These are phyloP conservation scores for Arge pagana DNA, from an alignment of 2,888 invertebrate species.

Conservation along the genomic window DNA sequence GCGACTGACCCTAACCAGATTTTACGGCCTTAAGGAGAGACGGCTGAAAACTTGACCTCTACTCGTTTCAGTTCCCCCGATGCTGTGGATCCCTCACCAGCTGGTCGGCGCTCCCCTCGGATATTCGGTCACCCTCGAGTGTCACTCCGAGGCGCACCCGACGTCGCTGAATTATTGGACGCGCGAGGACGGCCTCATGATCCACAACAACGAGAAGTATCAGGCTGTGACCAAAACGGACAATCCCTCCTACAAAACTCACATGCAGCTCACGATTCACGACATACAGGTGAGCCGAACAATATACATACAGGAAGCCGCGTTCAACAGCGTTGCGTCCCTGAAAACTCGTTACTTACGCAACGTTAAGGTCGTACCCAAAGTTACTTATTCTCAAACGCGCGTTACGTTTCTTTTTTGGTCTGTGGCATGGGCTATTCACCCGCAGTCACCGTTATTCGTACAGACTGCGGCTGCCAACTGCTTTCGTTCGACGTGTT, in stretches of 20 bases:
- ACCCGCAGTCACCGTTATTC: too few relatives aligned
- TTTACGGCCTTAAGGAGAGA: too few relatives aligned
- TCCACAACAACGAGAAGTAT: constrained; percentile 83
- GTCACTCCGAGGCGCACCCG: constrained; percentile 89
- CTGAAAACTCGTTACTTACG: too few relatives aligned
- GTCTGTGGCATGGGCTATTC: too few relatives aligned
- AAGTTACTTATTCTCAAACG: too few relatives aligned
- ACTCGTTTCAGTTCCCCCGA: constrained; percentile 83
- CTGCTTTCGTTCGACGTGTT: too few relatives aligned
- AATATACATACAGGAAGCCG: constrained; percentile 2
- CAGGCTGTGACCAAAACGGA: constrained; percentile 65
- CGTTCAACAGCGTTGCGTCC: too few relatives aligned
- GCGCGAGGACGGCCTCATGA: constrained; percentile 85
- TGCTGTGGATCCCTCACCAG: constrained; percentile 91
- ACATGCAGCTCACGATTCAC: constrained; percentile 82
- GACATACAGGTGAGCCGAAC: constrained; percentile 63
- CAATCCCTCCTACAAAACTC: constrained; percentile 82
- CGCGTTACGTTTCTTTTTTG: too few relatives aligned
- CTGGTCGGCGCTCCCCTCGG: constrained; percentile 83
- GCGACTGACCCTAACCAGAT: too few relatives aligned
- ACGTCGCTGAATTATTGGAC: constrained; percentile 92
- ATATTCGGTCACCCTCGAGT: constrained; percentile 83
- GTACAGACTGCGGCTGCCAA: too few relatives aligned
- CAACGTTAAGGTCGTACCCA: too few relatives aligned
- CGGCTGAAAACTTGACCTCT: too few relatives aligned